Evolutionary conservation across 35 echinoderm and acorn worm genomes (phyloP), one percentile per base, ranked within the genome.

Genomic region (Holothuria glaberrima): DNA sequence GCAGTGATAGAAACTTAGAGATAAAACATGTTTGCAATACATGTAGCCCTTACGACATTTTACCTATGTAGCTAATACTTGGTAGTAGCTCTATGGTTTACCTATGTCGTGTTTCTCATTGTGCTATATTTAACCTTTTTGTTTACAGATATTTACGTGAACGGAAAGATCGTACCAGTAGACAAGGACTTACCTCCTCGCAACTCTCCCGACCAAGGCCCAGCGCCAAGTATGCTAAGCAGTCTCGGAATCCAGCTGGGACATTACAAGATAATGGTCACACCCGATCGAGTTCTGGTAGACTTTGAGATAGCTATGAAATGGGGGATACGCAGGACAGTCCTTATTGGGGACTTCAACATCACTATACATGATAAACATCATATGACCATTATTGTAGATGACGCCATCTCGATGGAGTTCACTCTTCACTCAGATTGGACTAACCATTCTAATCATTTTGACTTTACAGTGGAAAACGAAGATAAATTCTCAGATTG

Each of bases 181-280:
- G 9, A 32, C 28, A 48, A 48, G 3, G 21, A 21, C 74, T 10
- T 48, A 26, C 44, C 36, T 27, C 25, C 80, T 61, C n/a, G 25
- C 22, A 28, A 56, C 6, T 32, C 20, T 22, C 25, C 54, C 0
- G 5, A n/a, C 27, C 6, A 31, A 28, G 57, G 4, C 16, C 80
- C 80, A n/a, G 56, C 59, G 0, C 80, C 80, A 5, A 63, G 80
- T 29, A 36, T 61, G 21, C 59, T 84, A 12, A 17, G 57, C 59
- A 84, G 30, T 21, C 80, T 84, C 9, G 80, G 80, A 5, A n/a
- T 84, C 28, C 56, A 63, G 34, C 33, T 84, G 80, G 80, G 80
- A 32, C 57, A 61, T 22, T 84, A 84, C 22, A 84, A 30, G 29
- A 52, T 84, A 48, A 20, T 61, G 9, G 80, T 84, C 3, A 61